These are phyloP conservation scores for Prenolepis imparis DNA, from an alignment of 2,888 invertebrate genomes.

Conservation along the genomic window DNA sequence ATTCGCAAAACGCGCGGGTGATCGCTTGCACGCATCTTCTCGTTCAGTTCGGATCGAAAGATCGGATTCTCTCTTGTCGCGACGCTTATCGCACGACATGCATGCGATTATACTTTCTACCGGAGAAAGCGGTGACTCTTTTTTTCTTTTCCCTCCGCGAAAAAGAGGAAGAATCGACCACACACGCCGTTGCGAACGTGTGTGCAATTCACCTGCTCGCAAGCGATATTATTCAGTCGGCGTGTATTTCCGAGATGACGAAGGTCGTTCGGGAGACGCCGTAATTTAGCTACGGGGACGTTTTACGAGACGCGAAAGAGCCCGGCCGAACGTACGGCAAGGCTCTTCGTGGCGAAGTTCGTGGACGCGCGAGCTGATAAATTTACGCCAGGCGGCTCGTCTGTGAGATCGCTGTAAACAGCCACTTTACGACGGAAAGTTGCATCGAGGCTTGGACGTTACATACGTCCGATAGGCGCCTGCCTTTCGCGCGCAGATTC, in stretches of 20 bases:
- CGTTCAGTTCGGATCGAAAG: neutral
- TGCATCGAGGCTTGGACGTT: slow-evolving; percentile 65
- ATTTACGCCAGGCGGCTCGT: slow-evolving; percentile 70
- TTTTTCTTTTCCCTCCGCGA: neutral
- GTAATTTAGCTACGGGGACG: slow-evolving; percentile 72
- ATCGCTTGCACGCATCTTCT: neutral
- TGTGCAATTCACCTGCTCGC: slow-evolving; percentile 54
- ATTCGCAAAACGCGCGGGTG: neutral
- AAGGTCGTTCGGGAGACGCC: slow-evolving; percentile 55
- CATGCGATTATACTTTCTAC: neutral
- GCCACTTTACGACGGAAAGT: slow-evolving; percentile 67
- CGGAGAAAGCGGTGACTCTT: neutral
- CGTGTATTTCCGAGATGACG: slow-evolving; percentile 61
- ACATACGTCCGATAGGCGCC: slow-evolving; percentile 50
- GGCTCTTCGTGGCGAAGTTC: slow-evolving; percentile 55
- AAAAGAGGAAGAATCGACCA: neutral
- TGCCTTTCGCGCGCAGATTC: slow-evolving; percentile 61
- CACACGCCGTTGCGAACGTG: slow-evolving; percentile 5
- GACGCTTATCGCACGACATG: slow-evolving; percentile 10
- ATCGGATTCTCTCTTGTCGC: neutral
- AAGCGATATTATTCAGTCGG: slow-evolving; percentile 71
- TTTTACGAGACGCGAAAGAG: slow-evolving; percentile 73
- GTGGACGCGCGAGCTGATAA: slow-evolving; percentile 67
- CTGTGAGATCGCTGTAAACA: slow-evolving; percentile 61
- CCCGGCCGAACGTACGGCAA: slow-evolving; percentile 56